Evolutionary conservation across 2,797 vertebrate species (phyloP), one percentile per base, ranked within the genome.

Genomic region (Enteromius treurensis): DNA sequence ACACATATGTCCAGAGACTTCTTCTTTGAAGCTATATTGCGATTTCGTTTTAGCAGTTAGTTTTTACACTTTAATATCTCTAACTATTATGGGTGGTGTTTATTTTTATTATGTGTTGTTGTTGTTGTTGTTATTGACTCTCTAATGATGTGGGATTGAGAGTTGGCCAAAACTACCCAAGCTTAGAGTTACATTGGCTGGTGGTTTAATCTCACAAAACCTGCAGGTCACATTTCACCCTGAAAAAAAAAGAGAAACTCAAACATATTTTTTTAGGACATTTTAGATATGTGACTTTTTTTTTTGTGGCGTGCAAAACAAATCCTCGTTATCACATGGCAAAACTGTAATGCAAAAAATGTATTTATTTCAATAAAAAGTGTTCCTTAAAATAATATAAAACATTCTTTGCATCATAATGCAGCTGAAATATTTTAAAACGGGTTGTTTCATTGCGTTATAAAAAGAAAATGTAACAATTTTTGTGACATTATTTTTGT

Each of bases 61-160:
- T 67, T 79, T 42, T 76, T 76, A 67, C 71, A 82, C 45, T 53
- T 81, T 82, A 51, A 37, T 76, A 82, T 82, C 60, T 75, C 19
- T 60, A 45, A 32, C 69, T 82, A 64, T 82, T 53, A 53, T 76
- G 80, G 80, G 80, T 82, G 80, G 45, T 82, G 71, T 82, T 75
- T 64, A 37, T 40, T 68, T 40, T 21, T 40, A 58, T 71, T 32
- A 62, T 71, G 47, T 51, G 51, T 32, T 4, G 15, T 23, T 68
- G 40, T 70, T 58, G 55, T 40, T 70, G 15, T 71, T 81, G 29
- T 71, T 80, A 62, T 81, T 73, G 58, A 74, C 51, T 74, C 80
- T 74, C 69, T 51, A 60, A 32, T 82, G 47, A 75, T 29, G 32
- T 74, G 80, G 58, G 21, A 65, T 53, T 65, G 80, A 73, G 80